Conservation (phyloP, 2,888 invertebrate species). For the Dorcus parallelipipedus region DNA sequence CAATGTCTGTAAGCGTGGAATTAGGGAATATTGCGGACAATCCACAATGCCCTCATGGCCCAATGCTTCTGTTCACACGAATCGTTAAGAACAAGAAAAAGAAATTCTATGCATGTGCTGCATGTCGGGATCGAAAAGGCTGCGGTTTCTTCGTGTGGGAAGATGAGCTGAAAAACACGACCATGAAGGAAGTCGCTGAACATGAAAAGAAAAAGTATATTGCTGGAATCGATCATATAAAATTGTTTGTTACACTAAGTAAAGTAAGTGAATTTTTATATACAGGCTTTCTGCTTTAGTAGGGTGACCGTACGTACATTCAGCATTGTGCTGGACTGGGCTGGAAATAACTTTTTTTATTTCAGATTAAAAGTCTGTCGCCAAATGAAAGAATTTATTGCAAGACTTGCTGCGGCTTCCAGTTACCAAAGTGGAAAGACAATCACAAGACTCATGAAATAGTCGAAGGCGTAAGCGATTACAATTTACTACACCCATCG, state of each 20-base stretch:
- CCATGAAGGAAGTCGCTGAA: conserved; percentile 50
- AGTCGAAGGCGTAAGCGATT: conserved; percentile 53
- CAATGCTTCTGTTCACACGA: conserved; percentile 67
- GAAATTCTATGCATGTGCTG: conserved; percentile 78
- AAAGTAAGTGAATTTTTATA: conserved; percentile 45
- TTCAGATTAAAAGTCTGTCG: conserved; percentile 50
- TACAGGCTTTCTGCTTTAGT: background rate
- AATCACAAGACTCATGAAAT: conserved; percentile 59
- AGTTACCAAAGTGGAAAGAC: conserved; percentile 38
- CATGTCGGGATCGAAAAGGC: conserved; percentile 74
- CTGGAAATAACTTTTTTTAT: conserved; percentile 6
- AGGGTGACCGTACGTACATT: too few relatives aligned
- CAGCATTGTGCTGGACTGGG: too few relatives aligned
- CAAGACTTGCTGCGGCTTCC: conserved; percentile 59
- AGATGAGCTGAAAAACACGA: conserved; percentile 50
- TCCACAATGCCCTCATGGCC: conserved; percentile 74
- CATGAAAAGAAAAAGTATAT: conserved; percentile 11
- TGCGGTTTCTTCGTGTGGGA: conserved; percentile 68
- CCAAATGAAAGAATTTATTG: conserved; percentile 60
- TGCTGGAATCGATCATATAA: conserved; percentile 42
- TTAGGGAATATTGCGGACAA: conserved; percentile 50
- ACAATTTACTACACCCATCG: conserved; percentile 61
- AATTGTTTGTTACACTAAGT: conserved; percentile 53
- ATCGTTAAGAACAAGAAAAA: conserved; percentile 43
- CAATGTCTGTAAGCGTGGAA: conserved; percentile 14